phyloP scores from a whole-genome alignment of 2,888 invertebrate genomes.

The Rhagophthalmus giganteus region DNA sequence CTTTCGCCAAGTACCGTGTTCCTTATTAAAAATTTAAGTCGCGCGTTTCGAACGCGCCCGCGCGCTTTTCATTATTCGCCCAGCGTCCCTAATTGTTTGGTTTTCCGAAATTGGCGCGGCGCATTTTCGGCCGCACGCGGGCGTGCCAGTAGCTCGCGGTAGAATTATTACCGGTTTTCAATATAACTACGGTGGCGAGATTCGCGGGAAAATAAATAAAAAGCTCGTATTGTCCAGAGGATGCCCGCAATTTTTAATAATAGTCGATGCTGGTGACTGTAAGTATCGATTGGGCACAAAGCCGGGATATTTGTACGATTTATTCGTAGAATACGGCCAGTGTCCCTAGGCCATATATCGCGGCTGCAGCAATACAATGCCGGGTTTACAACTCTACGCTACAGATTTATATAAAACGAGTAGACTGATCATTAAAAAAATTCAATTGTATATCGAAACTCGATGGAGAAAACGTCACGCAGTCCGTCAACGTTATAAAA shows the following conservation, averaged over 20 bases:
- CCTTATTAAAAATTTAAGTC: conserved; percentile 25
- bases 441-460: too few relatives aligned
- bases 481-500: too few relatives aligned
- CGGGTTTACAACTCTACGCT: conserved; percentile 37
- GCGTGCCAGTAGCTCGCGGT: conserved; percentile 29
- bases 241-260: conserved; percentile 51
- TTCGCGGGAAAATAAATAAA: conserved; percentile 35
- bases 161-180: conserved; percentile 30
- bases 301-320: conserved; percentile 50
- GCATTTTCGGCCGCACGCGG: conserved; percentile 7
- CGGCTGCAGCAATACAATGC: conserved; percentile 44
- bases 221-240: conserved; percentile 44
- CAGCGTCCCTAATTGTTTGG: conserved; percentile 1
- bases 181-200: conserved; percentile 31
- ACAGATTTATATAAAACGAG: conserved; percentile 27
- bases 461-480: too few relatives aligned
- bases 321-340: conserved; percentile 52
- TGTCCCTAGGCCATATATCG: conserved; percentile 53
- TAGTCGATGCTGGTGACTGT: conserved; percentile 47
- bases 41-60: neutral
- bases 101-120: conserved; percentile 1
- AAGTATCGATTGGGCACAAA: conserved; percentile 46
- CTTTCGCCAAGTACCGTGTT: conserved; percentile 21
- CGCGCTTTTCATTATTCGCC: neutral
- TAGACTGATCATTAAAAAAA: conserved; percentile 13